Conservation (phyloP, 2,888 invertebrate species). For the Lasioglossum zephyrum region DNA sequence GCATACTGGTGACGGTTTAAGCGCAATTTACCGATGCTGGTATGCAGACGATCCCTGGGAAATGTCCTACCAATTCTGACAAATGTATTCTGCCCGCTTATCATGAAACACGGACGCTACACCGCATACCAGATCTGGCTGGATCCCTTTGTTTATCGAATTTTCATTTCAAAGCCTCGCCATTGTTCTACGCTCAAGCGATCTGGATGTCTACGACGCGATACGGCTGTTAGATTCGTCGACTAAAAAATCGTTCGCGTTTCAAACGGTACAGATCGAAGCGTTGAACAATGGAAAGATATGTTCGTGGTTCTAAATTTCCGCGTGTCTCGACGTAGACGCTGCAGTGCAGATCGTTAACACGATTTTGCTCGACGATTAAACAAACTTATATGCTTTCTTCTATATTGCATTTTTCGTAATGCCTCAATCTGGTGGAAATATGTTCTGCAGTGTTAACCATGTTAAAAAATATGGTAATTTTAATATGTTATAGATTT, state of each 20-base stretch:
- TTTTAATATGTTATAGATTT: too few relatives aligned
- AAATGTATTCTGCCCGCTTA: slow-evolving; percentile 53
- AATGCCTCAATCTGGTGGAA: too few relatives aligned
- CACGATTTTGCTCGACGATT: too few relatives aligned
- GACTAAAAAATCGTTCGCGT: not conserved
- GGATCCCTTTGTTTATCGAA: slow-evolving; percentile 46
- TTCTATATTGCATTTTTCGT: too few relatives aligned
- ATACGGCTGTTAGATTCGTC: not conserved
- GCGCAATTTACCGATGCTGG: slow-evolving; percentile 31
- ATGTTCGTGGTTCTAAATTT: not conserved
- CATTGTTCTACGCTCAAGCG: slow-evolving; percentile 28
- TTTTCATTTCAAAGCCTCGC: slow-evolving; percentile 41
- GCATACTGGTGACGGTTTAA: slow-evolving; percentile 22
- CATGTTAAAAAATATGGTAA: too few relatives aligned
- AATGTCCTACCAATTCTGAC: slow-evolving; percentile 47
- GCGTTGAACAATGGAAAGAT: not conserved
- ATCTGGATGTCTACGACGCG: not conserved
- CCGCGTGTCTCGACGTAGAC: not conserved
- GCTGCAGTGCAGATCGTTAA: not conserved
- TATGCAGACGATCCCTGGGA: slow-evolving; percentile 26
- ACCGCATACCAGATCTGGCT: slow-evolving; percentile 29
- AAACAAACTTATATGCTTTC: too few relatives aligned
- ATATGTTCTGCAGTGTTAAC: too few relatives aligned
- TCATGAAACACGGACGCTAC: slow-evolving; percentile 6
- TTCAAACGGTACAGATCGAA: not conserved